Evolutionary conservation across 2,888 invertebrate genomes (phyloP).

Genomic region (Galerucella calmariensis): DNA sequence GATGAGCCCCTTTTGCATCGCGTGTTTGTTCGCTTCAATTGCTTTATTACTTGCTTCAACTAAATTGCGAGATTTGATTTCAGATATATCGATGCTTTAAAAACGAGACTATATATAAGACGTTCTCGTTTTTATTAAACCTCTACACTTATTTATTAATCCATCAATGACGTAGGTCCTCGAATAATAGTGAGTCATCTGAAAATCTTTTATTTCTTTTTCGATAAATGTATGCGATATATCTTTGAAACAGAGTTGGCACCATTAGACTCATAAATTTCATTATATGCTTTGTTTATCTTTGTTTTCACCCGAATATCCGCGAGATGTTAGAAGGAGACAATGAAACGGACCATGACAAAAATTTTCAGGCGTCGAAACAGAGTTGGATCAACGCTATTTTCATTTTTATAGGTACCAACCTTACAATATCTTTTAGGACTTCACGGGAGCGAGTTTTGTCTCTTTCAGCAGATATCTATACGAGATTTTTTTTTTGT

Average conservation of each 20-base stretch:
- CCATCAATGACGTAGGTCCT: neutral
- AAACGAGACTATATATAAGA: neutral
- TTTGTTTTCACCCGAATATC: conserved; percentile 34
- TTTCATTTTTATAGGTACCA: neutral
- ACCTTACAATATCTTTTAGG: too few relatives aligned
- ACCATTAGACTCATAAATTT: conserved; percentile 46
- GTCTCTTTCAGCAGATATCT: too few relatives aligned
- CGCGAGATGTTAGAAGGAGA: conserved; percentile 36
- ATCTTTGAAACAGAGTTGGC: conserved; percentile 44
- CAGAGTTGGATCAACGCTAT: conserved; percentile 5
- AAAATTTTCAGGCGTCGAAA: conserved; percentile 18
- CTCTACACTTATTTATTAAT: neutral
- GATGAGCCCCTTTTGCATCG: conserved; percentile 23
- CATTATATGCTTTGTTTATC: conserved; percentile 35
- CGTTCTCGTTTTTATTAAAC: neutral
- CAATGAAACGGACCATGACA: conserved; percentile 38
- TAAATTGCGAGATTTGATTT: conserved; percentile 7
- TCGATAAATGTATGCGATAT: conserved; percentile 21
- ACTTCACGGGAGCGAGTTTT: too few relatives aligned
- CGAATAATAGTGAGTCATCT: conserved; percentile 6
- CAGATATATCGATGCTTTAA: neutral
- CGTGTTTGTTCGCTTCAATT: conserved; percentile 14
- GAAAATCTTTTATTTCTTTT: conserved; percentile 23
- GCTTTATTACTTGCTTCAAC: conserved; percentile 26
- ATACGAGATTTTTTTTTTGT: too few relatives aligned